Base-by-base conservation (phyloP, 1,140 invertebrate species). In the Euwallacea similis region DNA sequence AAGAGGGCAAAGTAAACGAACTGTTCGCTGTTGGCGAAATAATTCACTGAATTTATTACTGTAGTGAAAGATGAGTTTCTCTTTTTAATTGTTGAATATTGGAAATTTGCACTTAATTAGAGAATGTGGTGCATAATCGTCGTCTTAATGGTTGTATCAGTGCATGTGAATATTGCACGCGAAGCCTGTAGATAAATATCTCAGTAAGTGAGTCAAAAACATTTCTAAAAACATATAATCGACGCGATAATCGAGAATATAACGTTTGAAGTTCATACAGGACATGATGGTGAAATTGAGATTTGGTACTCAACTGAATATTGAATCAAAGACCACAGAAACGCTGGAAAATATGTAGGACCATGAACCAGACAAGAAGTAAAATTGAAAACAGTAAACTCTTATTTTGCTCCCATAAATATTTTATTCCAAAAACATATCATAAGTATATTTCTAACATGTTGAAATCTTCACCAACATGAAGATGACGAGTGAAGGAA, bases 41-140 rank as follows among this genome's bases (percentile, higher is more conserved):
- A 11, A 50, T 50, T 50, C 9, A 56, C 11, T 21, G 16, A 56
- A 56, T 21, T 15, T 10, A 56, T 56, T n/a, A 50, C 13, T 11
- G 13, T 50, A 15, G 54, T 56, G 54, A 56, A 56, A 56, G 54
- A 56, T 21, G n/a, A 56, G 54, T 56, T 56, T 56, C 54, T 56
- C 54, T 56, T 56, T 56, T 56, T 56, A 56, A 56, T 15, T 56
- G 16, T 56, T 50, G 21, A 50, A 56, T 56, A 56, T 56, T 56
- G n/a, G 16, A 56, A 9, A 56, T 15, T 16, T 9, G 13, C 46
- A 13, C 13, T 16, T 56, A 56, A 56, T 56, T 56, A 56, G 54
- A 10, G 54, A 56, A 56, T 56, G 54, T n/a, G 16, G 21, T 33
- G 21, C 21, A 33, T 33, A 33, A 33, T 33, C 21, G 21, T 33